These are phyloP conservation scores for Apodemus sylvaticus DNA, from an alignment of 2,113 vertebrate genomes.

Conservation along the genomic window DNA sequence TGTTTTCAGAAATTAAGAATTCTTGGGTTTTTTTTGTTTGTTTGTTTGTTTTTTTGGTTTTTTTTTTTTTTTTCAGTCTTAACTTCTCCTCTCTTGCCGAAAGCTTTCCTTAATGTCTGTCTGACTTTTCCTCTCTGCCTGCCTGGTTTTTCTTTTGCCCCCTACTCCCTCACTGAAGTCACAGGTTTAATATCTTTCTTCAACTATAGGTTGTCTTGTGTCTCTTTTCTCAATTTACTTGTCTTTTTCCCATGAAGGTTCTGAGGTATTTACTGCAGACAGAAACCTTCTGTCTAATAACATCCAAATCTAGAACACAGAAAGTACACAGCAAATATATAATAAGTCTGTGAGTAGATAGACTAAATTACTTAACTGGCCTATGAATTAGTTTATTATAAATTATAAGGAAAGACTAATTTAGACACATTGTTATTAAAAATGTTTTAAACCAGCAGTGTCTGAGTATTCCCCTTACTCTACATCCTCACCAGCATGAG, in stretches of 20 bases:
- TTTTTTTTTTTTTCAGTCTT: neutral
- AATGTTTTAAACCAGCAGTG: neutral
- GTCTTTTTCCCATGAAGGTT: neutral
- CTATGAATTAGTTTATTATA: neutral
- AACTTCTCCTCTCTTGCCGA: neutral
- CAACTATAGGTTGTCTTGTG: neutral
- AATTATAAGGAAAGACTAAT: neutral
- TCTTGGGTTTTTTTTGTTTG: neutral
- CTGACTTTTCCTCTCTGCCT: neutral
- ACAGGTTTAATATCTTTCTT: neutral
- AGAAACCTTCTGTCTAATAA: neutral
- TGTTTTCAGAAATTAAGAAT: conserved; percentile 37
- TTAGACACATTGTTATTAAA: neutral
- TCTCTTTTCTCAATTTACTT: neutral
- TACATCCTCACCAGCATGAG: neutral
- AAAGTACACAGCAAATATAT: neutral
- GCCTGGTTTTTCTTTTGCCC: neutral
- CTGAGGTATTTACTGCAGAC: neutral
- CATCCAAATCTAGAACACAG: neutral
- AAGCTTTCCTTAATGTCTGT: neutral
- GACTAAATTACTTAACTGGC: neutral
- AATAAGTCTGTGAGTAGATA: neutral
- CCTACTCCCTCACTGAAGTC: neutral
- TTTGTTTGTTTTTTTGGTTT: too few relatives aligned
- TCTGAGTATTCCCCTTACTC: neutral